These are phyloP conservation scores for Maniola hyperantus DNA, from an alignment of 2,888 invertebrate genomes.

Conservation along the genomic window DNA sequence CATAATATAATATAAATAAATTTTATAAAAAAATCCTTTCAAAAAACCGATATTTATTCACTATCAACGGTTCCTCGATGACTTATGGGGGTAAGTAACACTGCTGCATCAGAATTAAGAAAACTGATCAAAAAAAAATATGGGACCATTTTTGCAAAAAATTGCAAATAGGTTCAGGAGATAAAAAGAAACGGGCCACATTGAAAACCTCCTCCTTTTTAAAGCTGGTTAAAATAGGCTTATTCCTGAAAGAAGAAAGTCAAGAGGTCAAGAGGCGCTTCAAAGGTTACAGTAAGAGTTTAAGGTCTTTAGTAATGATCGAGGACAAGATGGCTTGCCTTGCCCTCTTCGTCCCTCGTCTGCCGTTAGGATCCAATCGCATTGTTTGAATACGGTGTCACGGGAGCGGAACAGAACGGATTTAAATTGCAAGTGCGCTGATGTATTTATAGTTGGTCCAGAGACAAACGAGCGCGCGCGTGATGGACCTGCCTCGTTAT, in stretches of 20 bases:
- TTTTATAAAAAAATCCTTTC: no score
- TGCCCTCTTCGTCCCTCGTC: conserved; percentile 22
- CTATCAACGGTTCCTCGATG: no score
- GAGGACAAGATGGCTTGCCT: background rate
- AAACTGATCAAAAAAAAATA: no score
- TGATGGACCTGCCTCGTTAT: conserved; percentile 82
- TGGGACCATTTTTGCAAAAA: no score
- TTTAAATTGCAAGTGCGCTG: conserved; percentile 82
- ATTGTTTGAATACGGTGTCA: conserved; percentile 47
- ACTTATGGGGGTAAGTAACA: no score
- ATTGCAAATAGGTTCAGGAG: no score
- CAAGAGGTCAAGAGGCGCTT: background rate
- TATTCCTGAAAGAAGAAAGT: background rate
- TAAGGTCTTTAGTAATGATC: background rate
- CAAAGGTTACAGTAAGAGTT: background rate
- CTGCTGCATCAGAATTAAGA: no score
- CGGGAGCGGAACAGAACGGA: conserved; percentile 74
- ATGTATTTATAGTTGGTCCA: conserved; percentile 80
- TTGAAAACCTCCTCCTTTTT: no score
- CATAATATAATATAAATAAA: no score
- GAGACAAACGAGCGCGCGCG: conserved; percentile 80
- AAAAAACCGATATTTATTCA: no score
- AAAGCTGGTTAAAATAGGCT: background rate
- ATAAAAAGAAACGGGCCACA: no score
- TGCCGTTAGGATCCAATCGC: conserved; percentile 30